These are phyloP conservation scores for Fopius arisanus DNA, from an alignment of 1,140 invertebrate genomes.

Conservation along the genomic window DNA sequence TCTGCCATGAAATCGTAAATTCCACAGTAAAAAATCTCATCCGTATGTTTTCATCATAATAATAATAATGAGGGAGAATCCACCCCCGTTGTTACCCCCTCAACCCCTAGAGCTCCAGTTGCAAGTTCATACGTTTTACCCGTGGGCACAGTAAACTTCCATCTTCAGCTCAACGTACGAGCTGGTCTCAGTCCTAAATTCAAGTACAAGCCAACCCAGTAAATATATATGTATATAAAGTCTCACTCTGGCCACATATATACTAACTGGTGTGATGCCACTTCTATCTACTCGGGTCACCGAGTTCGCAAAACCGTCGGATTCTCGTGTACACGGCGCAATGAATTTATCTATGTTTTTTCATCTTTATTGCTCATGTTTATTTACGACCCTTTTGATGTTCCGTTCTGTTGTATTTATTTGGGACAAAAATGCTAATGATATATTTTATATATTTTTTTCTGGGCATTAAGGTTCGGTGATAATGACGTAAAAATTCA, in stretches of 20 bases:
- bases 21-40: not conserved
- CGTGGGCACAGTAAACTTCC: slow-evolving; percentile 25
- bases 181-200: slow-evolving; percentile 21
- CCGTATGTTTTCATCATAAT: slow-evolving; percentile 15
- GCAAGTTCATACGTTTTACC: slow-evolving; percentile 26
- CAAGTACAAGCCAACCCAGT: slow-evolving; percentile 7
- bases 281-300: slow-evolving; percentile 22
- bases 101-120: not conserved
- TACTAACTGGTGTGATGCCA: slow-evolving; percentile 13
- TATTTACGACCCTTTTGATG: not conserved
- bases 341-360: slow-evolving; percentile 1
- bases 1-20: not conserved
- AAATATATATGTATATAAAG: not conserved
- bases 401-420: not conserved
- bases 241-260: not conserved
- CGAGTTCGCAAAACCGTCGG: not conserved
- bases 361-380: not conserved
- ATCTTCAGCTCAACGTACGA: slow-evolving; percentile 22
- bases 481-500: no score
- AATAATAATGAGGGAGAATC: slow-evolving; percentile 27
- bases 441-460: no score
- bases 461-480: no score
- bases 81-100: not conserved
- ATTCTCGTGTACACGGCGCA: not conserved
- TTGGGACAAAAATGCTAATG: not conserved